A percentile compares a stretch with the other conserved stretches of the same genome.
These are phyloP conservation scores for Aeoliscus strigatus DNA, from an alignment of 2,797 vertebrate genomes.

Conservation along the genomic window DNA sequence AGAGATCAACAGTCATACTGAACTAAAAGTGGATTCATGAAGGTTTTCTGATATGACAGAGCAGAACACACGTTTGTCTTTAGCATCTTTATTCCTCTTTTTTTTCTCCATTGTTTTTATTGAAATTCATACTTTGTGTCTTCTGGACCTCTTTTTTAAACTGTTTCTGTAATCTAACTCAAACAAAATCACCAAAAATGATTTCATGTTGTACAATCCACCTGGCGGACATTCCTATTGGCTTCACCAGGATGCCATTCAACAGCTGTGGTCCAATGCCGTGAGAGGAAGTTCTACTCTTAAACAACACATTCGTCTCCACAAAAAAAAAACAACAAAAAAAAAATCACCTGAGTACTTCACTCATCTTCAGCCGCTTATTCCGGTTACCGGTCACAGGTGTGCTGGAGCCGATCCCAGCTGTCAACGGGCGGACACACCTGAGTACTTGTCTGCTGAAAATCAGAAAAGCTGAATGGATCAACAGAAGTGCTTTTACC, in stretches of 20 bases:
- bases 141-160: slow-evolving; percentile 58
- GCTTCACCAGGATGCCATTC: slow-evolving; percentile 54
- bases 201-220: slow-evolving; percentile 69
- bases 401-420: too few relatives aligned
- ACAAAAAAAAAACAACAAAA: slow-evolving; percentile 12
- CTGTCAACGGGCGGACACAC: too few relatives aligned
- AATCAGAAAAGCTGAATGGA: slow-evolving; percentile 5
- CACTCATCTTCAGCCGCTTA: too few relatives aligned
- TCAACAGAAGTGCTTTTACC: slow-evolving; percentile 15
- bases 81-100: slow-evolving; percentile 78
- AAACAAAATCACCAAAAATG: slow-evolving; percentile 68
- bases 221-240: slow-evolving; percentile 66
- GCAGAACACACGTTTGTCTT: slow-evolving; percentile 48
- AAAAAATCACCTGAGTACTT: slow-evolving; percentile 14
- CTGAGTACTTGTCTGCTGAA: slow-evolving; percentile 2
- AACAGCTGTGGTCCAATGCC: slow-evolving; percentile 46
- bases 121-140: slow-evolving; percentile 74
- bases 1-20: too few relatives aligned
- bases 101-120: slow-evolving; percentile 73
- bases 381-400: too few relatives aligned
- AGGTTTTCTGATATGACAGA: not conserved
- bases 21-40: not conserved
- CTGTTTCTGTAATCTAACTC: slow-evolving; percentile 58
- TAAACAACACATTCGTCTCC: slow-evolving; percentile 17
- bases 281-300: slow-evolving; percentile 44